Conservation (phyloP, 2,888 invertebrate genomes). For the Melipona beecheii region DNA sequence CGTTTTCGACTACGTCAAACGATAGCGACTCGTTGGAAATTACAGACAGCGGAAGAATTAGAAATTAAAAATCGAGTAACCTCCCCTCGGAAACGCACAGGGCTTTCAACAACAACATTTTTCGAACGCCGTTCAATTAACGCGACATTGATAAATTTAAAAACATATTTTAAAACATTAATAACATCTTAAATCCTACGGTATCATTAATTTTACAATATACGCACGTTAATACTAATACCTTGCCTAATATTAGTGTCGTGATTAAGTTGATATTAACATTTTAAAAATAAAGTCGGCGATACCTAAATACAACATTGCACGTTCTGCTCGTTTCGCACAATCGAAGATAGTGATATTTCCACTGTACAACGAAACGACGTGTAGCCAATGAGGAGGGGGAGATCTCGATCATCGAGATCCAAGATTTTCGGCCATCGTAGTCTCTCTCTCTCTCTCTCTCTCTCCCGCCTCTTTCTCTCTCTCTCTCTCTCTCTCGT, state of each 20-base stretch:
- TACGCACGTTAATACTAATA: too few relatives aligned
- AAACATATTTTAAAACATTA: too few relatives aligned
- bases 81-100: too few relatives aligned
- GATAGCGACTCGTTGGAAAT: not conserved
- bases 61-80: not conserved
- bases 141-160: too few relatives aligned
- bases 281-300: not conserved
- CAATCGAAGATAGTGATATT: not conserved
- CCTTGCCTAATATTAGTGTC: too few relatives aligned
- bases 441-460: slow-evolving; percentile 7
- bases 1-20: not conserved
- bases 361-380: too few relatives aligned
- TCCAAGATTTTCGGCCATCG: not conserved
- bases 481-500: slow-evolving; percentile 50
- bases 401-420: not conserved
- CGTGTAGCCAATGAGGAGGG: not conserved
- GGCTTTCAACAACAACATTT: too few relatives aligned
- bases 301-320: not conserved
- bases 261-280: too few relatives aligned
- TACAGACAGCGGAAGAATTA: not conserved
- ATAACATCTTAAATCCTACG: too few relatives aligned
- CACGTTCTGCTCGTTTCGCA: not conserved
- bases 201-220: too few relatives aligned
- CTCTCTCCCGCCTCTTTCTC: slow-evolving; percentile 27
- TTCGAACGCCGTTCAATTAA: too few relatives aligned